Percentiles rank a stretch among this genome's conserved stretches.
These are phyloP conservation scores for Epinephelus malabaricus DNA, from an alignment of 2,797 vertebrate genomes.

Conservation along the genomic window DNA sequence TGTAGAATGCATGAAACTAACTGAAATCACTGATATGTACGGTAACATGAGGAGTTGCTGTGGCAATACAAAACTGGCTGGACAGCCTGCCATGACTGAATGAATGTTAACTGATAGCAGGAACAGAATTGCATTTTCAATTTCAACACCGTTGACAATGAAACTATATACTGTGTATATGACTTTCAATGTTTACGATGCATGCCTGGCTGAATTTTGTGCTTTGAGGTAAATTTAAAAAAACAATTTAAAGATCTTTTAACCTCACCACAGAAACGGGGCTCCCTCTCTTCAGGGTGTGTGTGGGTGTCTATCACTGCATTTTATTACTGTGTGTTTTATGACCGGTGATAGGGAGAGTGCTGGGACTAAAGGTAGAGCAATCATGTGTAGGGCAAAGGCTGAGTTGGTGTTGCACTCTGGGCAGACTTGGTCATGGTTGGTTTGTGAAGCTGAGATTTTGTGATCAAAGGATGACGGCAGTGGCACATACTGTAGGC, in stretches of 20 bases:
- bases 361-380: constrained; percentile 22
- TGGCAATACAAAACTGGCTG: too few relatives aligned
- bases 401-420: not conserved
- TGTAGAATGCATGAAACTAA: too few relatives aligned
- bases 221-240: not conserved
- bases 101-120: too few relatives aligned
- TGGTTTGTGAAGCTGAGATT: not conserved
- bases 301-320: not conserved
- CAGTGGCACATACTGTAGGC: too few relatives aligned
- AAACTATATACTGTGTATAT: too few relatives aligned
- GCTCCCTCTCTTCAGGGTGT: not conserved
- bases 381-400: not conserved
- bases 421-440: not conserved
- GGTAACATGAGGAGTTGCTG: too few relatives aligned
- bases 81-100: too few relatives aligned
- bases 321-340: constrained; percentile 26
- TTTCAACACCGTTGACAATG: too few relatives aligned
- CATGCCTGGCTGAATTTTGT: not conserved
- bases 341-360: not conserved
- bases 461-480: not conserved
- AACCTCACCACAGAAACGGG: not conserved
- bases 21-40: too few relatives aligned
- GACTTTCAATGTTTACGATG: not conserved
- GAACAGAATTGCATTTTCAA: too few relatives aligned
- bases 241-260: not conserved